Evolutionary conservation across 2,888 invertebrate species (phyloP).

Genomic region (Melinaea menophilus): DNA sequence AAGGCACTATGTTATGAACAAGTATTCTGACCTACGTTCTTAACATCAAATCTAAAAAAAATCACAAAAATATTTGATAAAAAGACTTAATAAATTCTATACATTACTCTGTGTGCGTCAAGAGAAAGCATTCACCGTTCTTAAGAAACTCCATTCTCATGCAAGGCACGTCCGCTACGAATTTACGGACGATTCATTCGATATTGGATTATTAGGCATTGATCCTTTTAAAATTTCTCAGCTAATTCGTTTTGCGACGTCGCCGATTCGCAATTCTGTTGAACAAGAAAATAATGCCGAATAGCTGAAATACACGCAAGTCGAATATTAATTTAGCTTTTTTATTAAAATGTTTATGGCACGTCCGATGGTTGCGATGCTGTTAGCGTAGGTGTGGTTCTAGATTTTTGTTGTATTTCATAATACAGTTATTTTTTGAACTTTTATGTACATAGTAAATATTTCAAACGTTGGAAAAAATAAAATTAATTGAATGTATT

Average conservation of each 20-base stretch:
- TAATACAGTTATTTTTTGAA: no score
- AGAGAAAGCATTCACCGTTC: slow-evolving; percentile 45
- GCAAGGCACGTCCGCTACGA: slow-evolving; percentile 64
- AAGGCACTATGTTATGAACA: neutral
- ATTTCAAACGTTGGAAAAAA: no score
- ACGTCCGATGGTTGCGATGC: no score
- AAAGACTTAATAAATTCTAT: slow-evolving; percentile 1
- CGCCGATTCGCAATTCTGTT: slow-evolving; percentile 56
- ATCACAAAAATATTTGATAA: neutral
- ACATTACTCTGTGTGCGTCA: slow-evolving; percentile 28
- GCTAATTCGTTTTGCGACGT: slow-evolving; percentile 43
- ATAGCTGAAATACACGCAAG: slow-evolving; percentile 53
- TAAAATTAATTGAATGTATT: no score
- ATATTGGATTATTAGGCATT: slow-evolving; percentile 75
- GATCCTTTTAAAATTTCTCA: slow-evolving; percentile 64
- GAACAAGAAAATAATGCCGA: slow-evolving; percentile 62
- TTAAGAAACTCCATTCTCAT: slow-evolving; percentile 40
- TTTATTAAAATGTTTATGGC: slow-evolving; percentile 14
- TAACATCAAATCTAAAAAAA: neutral
- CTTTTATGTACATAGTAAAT: no score
- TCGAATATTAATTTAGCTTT: slow-evolving; percentile 42
- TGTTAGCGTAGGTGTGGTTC: no score
- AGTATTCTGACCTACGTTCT: neutral
- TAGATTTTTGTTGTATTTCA: no score
- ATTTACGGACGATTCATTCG: slow-evolving; percentile 75